Base-by-base conservation (phyloP, 2,113 vertebrate species). In the Peromyscus californicus region DNA sequence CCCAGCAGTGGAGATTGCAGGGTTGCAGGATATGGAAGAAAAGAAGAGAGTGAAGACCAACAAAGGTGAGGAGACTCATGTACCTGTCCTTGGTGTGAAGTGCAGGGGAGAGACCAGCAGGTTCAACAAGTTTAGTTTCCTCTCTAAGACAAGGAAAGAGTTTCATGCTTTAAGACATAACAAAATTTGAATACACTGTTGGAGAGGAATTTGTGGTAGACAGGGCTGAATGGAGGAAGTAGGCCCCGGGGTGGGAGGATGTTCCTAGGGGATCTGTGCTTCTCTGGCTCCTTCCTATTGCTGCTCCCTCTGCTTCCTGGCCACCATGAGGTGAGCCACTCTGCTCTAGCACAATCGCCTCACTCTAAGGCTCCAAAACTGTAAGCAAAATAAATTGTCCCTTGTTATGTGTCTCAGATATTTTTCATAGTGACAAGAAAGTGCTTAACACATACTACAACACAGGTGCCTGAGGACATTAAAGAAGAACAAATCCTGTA, bases 391-490 rank as follows among this genome's bases (percentile, higher is more conserved):
- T 3, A n/a, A 69, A 26, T n/a, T 31, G 17, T 48, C 63, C 19
- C 24, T 51, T 24, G 33, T n/a, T 83, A 24, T 16, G 21, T 54
- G 13, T 39, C 22, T 5, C 7, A 39, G 86, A 57, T 57, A 39
- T 9, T 57, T 72, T 54, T 29, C 61, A 31, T 1, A 9, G 13
- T 31, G 0, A 63, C 57, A 51, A 78, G 54, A n/a, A 26, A 75
- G 36, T 42, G n/a, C 16, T 70, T 8, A 89, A 54, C 15, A 17
- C 15, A 1, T 4, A 1, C 42, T 33, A 1, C n/a, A 1, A 24
- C 0, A 3, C 0, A 17, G 31, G 59, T 1, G 1, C 31, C 74
- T 0, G 19, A n/a, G 21, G 69, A 13, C 33, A 0, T 19, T 19
- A 0, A 36, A 17, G 6, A 54, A 29, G 59, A 75, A 22, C 42